Evolutionary conservation across 2,113 vertebrate species (phyloP).

Genomic region (Phaethon lepturus): DNA sequence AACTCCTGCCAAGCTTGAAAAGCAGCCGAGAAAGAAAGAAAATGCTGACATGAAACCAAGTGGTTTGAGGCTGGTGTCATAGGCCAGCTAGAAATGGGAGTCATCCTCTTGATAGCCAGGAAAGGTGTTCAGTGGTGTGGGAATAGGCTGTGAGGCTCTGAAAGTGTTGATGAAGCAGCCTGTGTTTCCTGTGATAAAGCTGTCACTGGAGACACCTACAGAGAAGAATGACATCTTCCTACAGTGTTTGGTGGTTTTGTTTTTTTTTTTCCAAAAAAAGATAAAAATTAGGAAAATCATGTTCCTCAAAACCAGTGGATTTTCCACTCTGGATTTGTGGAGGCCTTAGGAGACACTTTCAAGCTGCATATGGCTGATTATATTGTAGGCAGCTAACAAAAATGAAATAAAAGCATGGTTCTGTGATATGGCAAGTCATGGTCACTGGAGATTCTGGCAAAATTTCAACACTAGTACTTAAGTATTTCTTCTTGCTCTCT

Average conservation of each 20-base stretch:
- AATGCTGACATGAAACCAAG: not conserved
- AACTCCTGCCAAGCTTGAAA: slow-evolving; percentile 26
- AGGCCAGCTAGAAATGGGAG: not conserved
- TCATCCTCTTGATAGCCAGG: not conserved
- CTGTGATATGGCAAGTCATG: not conserved
- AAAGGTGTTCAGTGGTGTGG: not conserved
- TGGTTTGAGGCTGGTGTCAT: not conserved
- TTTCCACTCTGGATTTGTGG: not conserved
- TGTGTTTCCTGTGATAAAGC: not conserved
- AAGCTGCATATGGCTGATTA: not conserved
- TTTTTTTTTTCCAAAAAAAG: accelerated
- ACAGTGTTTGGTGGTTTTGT: not conserved
- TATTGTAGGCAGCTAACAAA: not conserved
- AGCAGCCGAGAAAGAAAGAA: not conserved
- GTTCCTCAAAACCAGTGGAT: not conserved
- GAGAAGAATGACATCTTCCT: not conserved
- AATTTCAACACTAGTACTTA: not conserved
- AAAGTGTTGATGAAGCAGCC: accelerated
- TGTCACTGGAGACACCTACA: not conserved
- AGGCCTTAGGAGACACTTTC: not conserved
- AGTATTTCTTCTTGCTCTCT: not conserved
- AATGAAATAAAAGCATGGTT: not conserved
- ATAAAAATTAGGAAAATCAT: accelerated
- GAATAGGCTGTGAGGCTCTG: not conserved
- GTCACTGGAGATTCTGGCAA: not conserved